Base-by-base conservation (phyloP, 2,797 vertebrate species). In the Myotis findleyi region DNA sequence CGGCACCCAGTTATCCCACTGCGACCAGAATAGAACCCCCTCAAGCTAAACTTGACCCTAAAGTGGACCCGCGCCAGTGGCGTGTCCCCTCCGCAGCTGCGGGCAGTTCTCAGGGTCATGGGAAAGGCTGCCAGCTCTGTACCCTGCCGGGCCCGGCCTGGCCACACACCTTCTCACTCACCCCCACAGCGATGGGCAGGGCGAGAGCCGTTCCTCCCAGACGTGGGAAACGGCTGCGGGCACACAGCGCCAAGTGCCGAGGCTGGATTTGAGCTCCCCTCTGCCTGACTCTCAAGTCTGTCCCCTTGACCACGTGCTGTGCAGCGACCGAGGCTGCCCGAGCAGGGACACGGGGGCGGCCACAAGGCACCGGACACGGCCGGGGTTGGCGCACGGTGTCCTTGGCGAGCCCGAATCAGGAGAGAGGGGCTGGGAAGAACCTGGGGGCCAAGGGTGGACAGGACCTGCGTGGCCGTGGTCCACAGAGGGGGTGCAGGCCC, bases 111-210 rank as follows among this genome's bases (percentile, higher is more conserved):
- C 62, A 30, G 44, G 81, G 27, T 23, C 3, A 12, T 14, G 10
- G 0, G 1, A 49, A 17, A 11, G 4, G 30, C 53, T 25, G 66
- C 53, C 20, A 18, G 51, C 41, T 27, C 51, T 36, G 25, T 30
- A 14, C 5, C 0, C 0, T 33, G 47, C 33, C 57, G 30, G 82
- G 49, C 23, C 83, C 0, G 1, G 12, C 5, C 16, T 0, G 23
- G 59, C 53, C 14, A 0, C 44, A 11, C 51, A 0, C 27, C 59
- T 41, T 38, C 76, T 23, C 59, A 6, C 23, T 20, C 0, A 1
- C 17, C 14, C 49, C 81, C 47, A 12, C 17, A 0, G 80, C 0
- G 1, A 30, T 30, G 55, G 21, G 55, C 55, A 21, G 41, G 36
- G n/a, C 23, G 23, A 20, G 2, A 13, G n/a, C 72, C 6, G 2